Evolutionary conservation across 2,888 invertebrate species (phyloP).

Genomic region (Sinhomidia bicolor): DNA sequence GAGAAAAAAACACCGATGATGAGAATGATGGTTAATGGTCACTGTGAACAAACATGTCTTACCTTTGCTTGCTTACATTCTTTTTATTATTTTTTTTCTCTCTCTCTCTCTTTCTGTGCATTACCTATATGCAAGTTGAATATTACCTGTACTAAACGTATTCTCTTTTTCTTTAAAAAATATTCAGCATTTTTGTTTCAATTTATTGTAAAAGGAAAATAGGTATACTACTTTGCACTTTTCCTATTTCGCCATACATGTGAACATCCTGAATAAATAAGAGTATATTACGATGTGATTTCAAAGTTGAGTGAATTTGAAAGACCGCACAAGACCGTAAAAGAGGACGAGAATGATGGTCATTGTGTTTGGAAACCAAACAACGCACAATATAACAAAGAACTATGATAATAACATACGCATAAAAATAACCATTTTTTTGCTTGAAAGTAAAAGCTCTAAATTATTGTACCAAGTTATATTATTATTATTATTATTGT

Average conservation of each 20-base stretch:
- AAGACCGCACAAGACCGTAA: constrained; percentile 57
- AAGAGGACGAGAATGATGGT: not conserved
- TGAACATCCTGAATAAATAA: too few species aligned
- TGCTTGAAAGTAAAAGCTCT: not conserved
- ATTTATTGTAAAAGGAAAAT: too few species aligned
- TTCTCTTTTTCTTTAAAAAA: too few species aligned
- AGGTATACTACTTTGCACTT: too few species aligned
- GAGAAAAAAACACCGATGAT: not conserved
- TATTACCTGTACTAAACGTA: too few species aligned
- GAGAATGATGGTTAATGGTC: constrained; percentile 31
- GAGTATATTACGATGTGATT: not conserved
- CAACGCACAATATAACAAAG: constrained; percentile 2
- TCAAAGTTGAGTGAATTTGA: constrained; percentile 46
- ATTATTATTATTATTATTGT: constrained; percentile 28
- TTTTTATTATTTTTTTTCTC: too few species aligned
- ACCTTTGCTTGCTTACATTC: not conserved
- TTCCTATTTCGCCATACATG: too few species aligned
- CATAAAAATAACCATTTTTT: not conserved
- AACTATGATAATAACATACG: not conserved
- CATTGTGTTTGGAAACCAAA: not conserved
- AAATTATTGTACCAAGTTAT: too few species aligned
- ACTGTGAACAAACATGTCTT: constrained; percentile 25
- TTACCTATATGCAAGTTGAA: too few species aligned
- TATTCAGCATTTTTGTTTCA: too few species aligned
- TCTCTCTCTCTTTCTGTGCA: too few species aligned